Evolutionary conservation across 2,113 vertebrate genomes (phyloP).

Genomic region (Nannospalax galili): DNA sequence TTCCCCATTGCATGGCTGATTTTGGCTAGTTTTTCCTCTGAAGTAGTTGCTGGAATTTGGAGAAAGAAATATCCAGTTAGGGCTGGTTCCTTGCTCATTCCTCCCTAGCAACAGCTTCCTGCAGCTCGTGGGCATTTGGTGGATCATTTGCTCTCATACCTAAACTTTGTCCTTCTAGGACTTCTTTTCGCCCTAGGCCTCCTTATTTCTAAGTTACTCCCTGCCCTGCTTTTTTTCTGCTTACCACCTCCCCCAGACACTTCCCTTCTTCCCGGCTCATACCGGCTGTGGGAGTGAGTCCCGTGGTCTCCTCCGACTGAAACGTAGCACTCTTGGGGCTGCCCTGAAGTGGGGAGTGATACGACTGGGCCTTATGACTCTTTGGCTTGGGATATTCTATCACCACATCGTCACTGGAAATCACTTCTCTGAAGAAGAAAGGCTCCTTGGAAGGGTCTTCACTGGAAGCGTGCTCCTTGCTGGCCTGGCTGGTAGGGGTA

Average conservation of each 20-base stretch:
- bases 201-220: neutral
- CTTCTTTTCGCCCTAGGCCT: neutral
- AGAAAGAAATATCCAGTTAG: constrained; percentile 18
- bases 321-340: neutral
- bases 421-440: neutral
- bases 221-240: neutral
- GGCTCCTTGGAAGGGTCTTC: neutral
- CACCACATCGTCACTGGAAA: neutral
- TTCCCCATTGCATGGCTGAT: neutral
- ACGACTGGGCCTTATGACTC: neutral
- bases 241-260: neutral
- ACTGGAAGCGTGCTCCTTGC: neutral
- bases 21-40: neutral
- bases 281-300: neutral
- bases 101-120: neutral
- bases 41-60: constrained; percentile 12
- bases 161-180: neutral
- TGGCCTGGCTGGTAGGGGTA: neutral
- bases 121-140: neutral
- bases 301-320: neutral
- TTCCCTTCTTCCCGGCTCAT: neutral
- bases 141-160: neutral
- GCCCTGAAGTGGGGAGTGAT: neutral
- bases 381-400: neutral
- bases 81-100: too few species aligned